phyloP scores from a whole-genome alignment of 2,888 invertebrate species.

The Willowsia nigromaculata region DNA sequence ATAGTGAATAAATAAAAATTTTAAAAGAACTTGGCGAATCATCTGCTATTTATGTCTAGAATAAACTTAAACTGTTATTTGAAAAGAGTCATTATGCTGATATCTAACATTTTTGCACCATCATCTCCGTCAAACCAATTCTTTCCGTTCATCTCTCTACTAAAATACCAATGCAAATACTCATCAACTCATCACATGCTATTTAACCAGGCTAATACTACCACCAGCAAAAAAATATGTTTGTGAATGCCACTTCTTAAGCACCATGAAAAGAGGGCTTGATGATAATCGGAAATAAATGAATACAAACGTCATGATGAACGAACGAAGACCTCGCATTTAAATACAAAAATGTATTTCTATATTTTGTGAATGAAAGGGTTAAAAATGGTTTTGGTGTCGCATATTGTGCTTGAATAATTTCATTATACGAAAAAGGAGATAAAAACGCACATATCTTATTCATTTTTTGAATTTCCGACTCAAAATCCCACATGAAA shows the following conservation, averaged over 20 bases:
- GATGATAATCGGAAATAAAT: constrained; percentile 39
- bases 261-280: constrained; percentile 8
- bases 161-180: not conserved
- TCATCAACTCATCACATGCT: constrained; percentile 17
- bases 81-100: constrained; percentile 35
- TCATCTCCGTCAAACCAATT: not conserved
- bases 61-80: not conserved
- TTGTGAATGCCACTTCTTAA: constrained; percentile 33
- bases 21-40: constrained; percentile 47
- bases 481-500: not conserved
- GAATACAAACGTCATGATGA: not conserved
- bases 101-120: constrained; percentile 20
- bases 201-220: constrained; percentile 51
- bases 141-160: not conserved
- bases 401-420: too few species aligned
- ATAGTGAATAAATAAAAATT: not conserved
- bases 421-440: too few species aligned
- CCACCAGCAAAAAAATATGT: not conserved
- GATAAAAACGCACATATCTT: too few species aligned
- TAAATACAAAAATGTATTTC: too few species aligned
- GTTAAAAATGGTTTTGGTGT: too few species aligned
- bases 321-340: not conserved
- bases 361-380: too few species aligned
- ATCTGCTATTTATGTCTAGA: constrained; percentile 31
- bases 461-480: constrained; percentile 47